phyloP scores from a whole-genome alignment of 2,888 invertebrate species.

The Dicyrtoma fusca region DNA sequence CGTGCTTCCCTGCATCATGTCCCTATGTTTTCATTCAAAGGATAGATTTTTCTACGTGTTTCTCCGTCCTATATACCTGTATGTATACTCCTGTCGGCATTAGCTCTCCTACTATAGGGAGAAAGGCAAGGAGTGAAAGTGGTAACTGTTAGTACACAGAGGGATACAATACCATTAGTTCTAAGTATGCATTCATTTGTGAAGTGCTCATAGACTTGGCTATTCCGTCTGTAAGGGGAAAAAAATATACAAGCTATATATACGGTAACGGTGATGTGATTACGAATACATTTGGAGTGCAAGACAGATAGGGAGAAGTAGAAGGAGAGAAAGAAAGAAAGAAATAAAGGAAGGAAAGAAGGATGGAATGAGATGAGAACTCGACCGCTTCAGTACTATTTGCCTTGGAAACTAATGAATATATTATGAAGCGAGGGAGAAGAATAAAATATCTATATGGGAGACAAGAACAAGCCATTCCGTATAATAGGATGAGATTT shows the following conservation, averaged over 20 bases:
- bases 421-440: slow-evolving; percentile 26
- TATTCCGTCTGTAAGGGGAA: neutral
- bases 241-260: neutral
- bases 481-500: slow-evolving; percentile 31
- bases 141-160: too few relatives aligned
- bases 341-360: neutral
- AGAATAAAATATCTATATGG: slow-evolving; percentile 11
- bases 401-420: slow-evolving; percentile 33
- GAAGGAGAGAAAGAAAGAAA: neutral
- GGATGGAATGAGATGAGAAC: slow-evolving; percentile 1
- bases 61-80: too few relatives aligned
- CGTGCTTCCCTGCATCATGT: too few relatives aligned
- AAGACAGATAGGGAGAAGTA: neutral
- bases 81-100: too few relatives aligned
- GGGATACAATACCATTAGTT: too few relatives aligned
- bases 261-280: neutral
- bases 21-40: too few relatives aligned
- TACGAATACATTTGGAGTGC: neutral
- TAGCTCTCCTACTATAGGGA: too few relatives aligned
- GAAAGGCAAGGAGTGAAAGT: too few relatives aligned
- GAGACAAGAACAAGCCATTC: slow-evolving; percentile 28
- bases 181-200: too few relatives aligned
- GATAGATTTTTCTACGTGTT: too few relatives aligned
- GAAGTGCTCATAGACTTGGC: neutral
- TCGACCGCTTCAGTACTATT: slow-evolving; percentile 14